Percentiles rank a stretch among this genome's conserved stretches.
phyloP scores from a whole-genome alignment of 2,797 vertebrate genomes.

The Anguilla megastoma region DNA sequence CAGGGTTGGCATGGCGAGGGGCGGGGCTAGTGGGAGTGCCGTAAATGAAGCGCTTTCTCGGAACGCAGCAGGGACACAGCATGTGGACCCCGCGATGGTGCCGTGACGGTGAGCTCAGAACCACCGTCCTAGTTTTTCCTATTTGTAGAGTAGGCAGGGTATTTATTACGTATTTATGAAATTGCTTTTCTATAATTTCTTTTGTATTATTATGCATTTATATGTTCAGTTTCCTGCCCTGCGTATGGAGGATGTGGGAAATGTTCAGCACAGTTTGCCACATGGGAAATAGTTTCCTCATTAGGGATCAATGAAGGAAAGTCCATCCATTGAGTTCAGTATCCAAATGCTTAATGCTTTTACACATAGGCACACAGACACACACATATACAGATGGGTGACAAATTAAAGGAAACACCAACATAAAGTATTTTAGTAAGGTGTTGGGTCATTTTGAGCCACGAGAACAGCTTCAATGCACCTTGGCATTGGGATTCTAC shows the following conservation, averaged over 20 bases:
- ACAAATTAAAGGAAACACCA: too few relatives aligned
- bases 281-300: background rate
- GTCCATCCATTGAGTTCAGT: background rate
- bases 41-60: background rate
- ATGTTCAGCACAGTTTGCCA: background rate
- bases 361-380: background rate
- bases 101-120: background rate
- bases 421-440: too few relatives aligned
- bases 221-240: background rate
- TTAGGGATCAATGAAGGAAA: background rate
- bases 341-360: background rate
- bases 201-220: background rate
- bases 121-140: background rate
- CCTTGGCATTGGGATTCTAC: too few relatives aligned
- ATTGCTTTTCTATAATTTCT: background rate
- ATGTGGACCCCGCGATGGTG: background rate
- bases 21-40: background rate
- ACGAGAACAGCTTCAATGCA: too few relatives aligned
- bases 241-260: background rate
- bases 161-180: background rate
- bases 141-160: background rate
- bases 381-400: too few relatives aligned
- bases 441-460: too few relatives aligned
- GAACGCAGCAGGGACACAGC: background rate
- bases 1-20: background rate